Conservation (phyloP, 2,797 vertebrate species). For the Brachymystax lenok region DNA sequence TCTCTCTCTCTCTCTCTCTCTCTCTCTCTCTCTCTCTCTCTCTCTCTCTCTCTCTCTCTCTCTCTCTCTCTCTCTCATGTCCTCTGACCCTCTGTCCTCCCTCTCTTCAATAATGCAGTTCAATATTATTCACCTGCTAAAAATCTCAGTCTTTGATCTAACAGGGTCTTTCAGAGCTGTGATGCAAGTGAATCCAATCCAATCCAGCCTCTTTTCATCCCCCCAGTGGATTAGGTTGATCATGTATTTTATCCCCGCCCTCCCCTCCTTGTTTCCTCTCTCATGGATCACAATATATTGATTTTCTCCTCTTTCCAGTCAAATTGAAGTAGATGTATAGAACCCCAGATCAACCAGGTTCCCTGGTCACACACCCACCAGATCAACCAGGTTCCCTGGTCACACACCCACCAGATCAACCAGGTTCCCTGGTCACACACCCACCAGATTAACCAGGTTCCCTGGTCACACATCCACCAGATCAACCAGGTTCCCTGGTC, state of each 20-base stretch:
- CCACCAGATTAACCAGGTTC: too few relatives aligned
- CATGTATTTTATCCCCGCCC: slow-evolving; percentile 59
- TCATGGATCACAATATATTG: too few relatives aligned
- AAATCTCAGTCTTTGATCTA: slow-evolving; percentile 80
- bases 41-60: too few relatives aligned
- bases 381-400: too few relatives aligned
- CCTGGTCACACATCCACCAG: too few relatives aligned
- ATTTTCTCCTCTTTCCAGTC: too few relatives aligned
- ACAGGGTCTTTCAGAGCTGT: slow-evolving; percentile 69
- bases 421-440: too few relatives aligned
- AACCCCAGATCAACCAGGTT: too few relatives aligned
- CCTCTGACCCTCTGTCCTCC: neutral
- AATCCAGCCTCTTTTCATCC: slow-evolving; percentile 66
- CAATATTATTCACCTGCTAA: slow-evolving; percentile 66
- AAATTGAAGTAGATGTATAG: too few relatives aligned
- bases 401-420: too few relatives aligned
- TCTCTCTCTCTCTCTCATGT: neutral
- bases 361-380: too few relatives aligned
- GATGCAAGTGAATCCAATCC: slow-evolving; percentile 76
- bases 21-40: slow-evolving; percentile 16
- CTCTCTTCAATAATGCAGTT: slow-evolving; percentile 84
- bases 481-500: too few relatives aligned
- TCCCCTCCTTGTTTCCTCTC: neutral
- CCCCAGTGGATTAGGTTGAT: slow-evolving; percentile 72
- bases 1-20: neutral